Base-by-base conservation (phyloP, 2,888 invertebrate genomes). In the Lathronympha strigana region DNA sequence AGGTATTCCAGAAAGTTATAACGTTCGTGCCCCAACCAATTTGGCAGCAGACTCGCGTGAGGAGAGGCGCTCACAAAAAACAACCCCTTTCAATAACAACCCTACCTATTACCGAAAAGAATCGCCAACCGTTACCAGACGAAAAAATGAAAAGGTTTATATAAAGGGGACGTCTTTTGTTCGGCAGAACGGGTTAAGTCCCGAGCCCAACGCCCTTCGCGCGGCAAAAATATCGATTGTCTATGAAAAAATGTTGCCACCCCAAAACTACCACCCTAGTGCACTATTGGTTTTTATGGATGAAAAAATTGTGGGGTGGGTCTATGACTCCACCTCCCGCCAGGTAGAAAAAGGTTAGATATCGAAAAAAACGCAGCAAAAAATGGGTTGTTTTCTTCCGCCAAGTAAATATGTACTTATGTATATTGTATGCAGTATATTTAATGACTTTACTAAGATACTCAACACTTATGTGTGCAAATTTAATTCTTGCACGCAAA, bases 61-160 rank as follows among this genome's bases (percentile, higher is more conserved):
- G 79, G 83, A 79, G 81, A 81, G 72, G 69, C 76, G 67, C 76
- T 72, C 73, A 81, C 84, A 89, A 90, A 91, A 87, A 90, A 88
- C 79, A 78, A 80, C 76, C 79, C 86, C 86, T 80, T 81, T 79
- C 80, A 80, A 81, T 79, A 78, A 72, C 80, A 83, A 84, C 84
- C 88, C 91, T 80, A 80, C 83, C 84, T 80, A 88, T 88, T 87
- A 86, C 85, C 87, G 79, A 87, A 90, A 88, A 88, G 86, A 88
- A 87, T 83, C 84, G 84, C 73, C 80, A 80, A 87, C 91, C 90
- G 90, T 92, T 90, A 87, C 72, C 77, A 76, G 72, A 77, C 77
- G 81, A 87, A 89, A 90, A 89, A 90, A 87, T 84, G 80, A 90
- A 87, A 86, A 83, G 77, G 78, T 80, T 82, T 87, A 89, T 78